These are phyloP conservation scores for Agriotes lineatus DNA, from an alignment of 2,888 invertebrate species.

Conservation along the genomic window DNA sequence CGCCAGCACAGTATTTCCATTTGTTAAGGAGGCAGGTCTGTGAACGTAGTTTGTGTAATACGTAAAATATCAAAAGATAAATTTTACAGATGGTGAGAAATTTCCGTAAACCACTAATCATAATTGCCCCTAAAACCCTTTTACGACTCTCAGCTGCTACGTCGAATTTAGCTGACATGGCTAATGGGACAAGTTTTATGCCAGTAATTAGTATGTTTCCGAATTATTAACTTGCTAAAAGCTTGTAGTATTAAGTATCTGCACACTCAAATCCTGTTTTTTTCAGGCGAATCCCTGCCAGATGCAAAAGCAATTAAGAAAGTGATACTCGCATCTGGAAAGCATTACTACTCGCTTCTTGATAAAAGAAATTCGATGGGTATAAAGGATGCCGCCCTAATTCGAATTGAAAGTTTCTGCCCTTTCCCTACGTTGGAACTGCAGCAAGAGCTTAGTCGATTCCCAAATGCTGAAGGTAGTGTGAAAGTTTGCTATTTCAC, in stretches of 20 bases:
- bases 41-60: not conserved
- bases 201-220: conserved; percentile 81
- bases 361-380: conserved; percentile 77
- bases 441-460: conserved; percentile 80
- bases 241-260: no score
- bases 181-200: conserved; percentile 82
- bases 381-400: conserved; percentile 81
- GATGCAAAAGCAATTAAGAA: conserved; percentile 75
- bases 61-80: not conserved
- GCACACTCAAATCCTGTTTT: no score
- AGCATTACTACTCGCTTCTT: conserved; percentile 91
- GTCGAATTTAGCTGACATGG: conserved; percentile 83
- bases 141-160: conserved; percentile 85
- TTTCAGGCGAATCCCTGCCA: conserved; percentile 73
- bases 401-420: conserved; percentile 88
- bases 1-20: conserved; percentile 97
- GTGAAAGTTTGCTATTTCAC: no score
- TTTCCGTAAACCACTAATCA: conserved; percentile 90
- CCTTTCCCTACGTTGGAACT: conserved; percentile 91
- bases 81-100: conserved; percentile 81
- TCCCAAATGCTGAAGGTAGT: conserved; percentile 82
- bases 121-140: conserved; percentile 88
- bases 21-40: conserved; percentile 86
- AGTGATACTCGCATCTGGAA: conserved; percentile 90
- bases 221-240: no score